Conservation (phyloP, 2,888 invertebrate species). For the Ochropacha duplaris region DNA sequence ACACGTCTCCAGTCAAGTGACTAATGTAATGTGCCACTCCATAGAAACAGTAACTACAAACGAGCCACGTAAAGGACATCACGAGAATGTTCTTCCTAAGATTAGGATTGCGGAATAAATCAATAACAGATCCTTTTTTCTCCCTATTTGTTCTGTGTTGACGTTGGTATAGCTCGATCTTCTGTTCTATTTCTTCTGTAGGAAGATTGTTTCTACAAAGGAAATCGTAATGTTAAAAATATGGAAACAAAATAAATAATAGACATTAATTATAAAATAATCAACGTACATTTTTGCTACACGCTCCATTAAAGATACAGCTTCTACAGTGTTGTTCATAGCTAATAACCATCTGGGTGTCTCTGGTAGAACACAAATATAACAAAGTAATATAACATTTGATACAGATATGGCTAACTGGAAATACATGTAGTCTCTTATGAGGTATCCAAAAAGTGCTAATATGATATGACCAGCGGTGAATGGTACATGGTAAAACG, state of each 20-base stretch:
- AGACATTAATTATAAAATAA: no score
- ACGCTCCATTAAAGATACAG: conserved; percentile 84
- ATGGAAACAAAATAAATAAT: no score
- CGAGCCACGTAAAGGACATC: conserved; percentile 89
- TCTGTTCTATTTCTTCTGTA: conserved; percentile 59
- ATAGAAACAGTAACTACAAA: conserved; percentile 88
- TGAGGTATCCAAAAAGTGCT: conserved; percentile 83
- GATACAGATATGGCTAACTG: conserved; percentile 84
- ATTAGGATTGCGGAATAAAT: conserved; percentile 86
- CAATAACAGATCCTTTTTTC: conserved; percentile 76
- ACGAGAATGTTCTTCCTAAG: conserved; percentile 86
- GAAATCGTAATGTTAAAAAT: conserved; percentile 6
- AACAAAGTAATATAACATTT: conserved; percentile 81
- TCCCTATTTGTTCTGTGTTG: conserved; percentile 36
- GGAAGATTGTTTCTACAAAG: conserved; percentile 67
- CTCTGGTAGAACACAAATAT: conserved; percentile 89
- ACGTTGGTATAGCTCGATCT: conserved; percentile 59
- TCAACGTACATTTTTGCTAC: conserved; percentile 80
- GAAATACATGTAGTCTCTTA: conserved; percentile 85
- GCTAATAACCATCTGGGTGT: conserved; percentile 91
- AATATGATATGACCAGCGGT: conserved; percentile 85
- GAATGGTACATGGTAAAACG: conserved; percentile 86
- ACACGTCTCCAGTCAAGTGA: conserved; percentile 89
- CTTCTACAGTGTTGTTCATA: conserved; percentile 83
- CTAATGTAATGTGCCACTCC: conserved; percentile 91